Evolutionary conservation across 2,888 invertebrate genomes (phyloP), one percentile per base, ranked within the genome.

Genomic region (Chrysolina americana): DNA sequence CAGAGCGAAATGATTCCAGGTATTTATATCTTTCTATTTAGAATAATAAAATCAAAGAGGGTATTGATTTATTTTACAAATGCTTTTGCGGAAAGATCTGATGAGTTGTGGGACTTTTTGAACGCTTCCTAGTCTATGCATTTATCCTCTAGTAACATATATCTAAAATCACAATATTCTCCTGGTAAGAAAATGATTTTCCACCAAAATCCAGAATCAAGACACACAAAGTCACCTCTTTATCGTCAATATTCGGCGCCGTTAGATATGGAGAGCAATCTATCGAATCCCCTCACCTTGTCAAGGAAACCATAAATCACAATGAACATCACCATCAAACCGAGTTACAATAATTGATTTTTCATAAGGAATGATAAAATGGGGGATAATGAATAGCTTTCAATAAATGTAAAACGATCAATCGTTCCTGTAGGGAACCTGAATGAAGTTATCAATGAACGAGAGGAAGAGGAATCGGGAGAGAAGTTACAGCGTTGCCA

Each of bases 291-390:
- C 59, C n/a, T 28, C 59, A 59, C 36, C 59, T 53, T 64, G 72
- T 72, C 72, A 64, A 23, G 23, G 15, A 50, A 21, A 44, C 63
- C 62, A 65, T 73, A 70, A 73, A 73, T 73, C 73, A 68, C 70
- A 65, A 65, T 73, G 69, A 73, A 70, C 73, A 73, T 65, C 56
- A 56, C 47, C 71, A 71, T 53, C 71, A 65, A 71, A 71, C 47
- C 65, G 62, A 73, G 68, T 73, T 68, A 70, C 65, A 70, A 56
- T 73, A 73, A 73, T 73, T 70, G 73, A 68, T 72, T 72, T 72
- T 72, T 64, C 68, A 72, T 72, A 66, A 66, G 71, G 62, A 71
- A 71, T 65, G 59, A 66, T 65, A 41, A 66, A 65, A 53, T 13
- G 65, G 66, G 53, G 66, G 59, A 71, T 56, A 66, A 71, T 62